Evolutionary conservation across 2,113 vertebrate species (phyloP).

Genomic region (Xerus inauris): DNA sequence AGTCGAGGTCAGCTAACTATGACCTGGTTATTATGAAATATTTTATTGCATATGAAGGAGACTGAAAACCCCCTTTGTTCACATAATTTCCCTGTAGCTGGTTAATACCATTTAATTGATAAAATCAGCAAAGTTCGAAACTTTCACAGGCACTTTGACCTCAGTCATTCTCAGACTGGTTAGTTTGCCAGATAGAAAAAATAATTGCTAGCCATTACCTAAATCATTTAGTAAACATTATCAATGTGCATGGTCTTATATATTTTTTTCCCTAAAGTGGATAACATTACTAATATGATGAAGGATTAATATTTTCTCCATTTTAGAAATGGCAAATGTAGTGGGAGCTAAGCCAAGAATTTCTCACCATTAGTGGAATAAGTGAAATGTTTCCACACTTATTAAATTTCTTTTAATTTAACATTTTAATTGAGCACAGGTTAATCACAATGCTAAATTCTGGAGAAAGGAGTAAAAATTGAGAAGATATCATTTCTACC

Average conservation of each 20-base stretch:
- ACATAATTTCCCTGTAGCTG: neutral
- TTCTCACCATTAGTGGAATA: neutral
- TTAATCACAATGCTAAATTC: neutral
- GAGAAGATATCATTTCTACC: neutral
- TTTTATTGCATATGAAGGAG: neutral
- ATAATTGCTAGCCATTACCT: neutral
- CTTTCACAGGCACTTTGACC: neutral
- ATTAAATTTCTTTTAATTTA: neutral
- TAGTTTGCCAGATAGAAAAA: neutral
- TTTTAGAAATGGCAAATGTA: neutral
- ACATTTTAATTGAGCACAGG: neutral
- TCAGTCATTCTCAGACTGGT: neutral
- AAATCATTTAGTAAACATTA: conserved; percentile 10
- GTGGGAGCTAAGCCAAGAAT: neutral
- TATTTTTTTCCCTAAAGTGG: neutral
- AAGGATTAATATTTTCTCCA: neutral
- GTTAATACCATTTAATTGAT: neutral
- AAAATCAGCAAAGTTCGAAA: neutral
- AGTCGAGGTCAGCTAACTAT: neutral
- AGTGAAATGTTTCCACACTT: neutral
- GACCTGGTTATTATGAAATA: neutral
- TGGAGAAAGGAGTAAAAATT: neutral
- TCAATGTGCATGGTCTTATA: neutral
- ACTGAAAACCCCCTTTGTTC: neutral
- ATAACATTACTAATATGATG: neutral